Evolutionary conservation across 2,888 invertebrate genomes (phyloP).

Genomic region (Escarpia spicata): DNA sequence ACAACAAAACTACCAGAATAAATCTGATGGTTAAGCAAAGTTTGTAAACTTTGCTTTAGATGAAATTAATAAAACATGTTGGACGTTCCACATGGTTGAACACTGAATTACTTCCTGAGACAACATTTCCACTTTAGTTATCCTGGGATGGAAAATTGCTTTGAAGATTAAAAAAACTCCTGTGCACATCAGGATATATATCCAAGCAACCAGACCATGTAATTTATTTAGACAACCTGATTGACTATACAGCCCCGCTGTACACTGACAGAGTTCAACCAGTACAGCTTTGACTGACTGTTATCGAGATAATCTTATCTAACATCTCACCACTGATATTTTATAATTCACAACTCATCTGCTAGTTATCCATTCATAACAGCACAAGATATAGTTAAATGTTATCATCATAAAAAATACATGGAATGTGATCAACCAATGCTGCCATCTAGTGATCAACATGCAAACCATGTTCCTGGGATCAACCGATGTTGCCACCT

Average conservation of each 20-base stretch:
- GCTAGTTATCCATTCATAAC: not conserved
- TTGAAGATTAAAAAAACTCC: not conserved
- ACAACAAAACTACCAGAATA: too few relatives aligned
- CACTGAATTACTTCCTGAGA: not conserved
- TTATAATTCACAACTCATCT: not conserved
- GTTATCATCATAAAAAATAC: not conserved
- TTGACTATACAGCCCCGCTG: too few relatives aligned
- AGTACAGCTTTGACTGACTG: too few relatives aligned
- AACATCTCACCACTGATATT: not conserved
- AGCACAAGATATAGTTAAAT: not conserved
- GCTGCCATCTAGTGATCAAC: not conserved
- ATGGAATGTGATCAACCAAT: not conserved
- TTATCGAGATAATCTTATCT: not conserved
- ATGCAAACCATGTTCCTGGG: not conserved
- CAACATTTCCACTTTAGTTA: not conserved
- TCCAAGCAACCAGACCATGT: not conserved
- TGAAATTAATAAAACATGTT: too few relatives aligned
- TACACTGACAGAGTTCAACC: too few relatives aligned
- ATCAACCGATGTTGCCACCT: not conserved
- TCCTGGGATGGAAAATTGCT: not conserved
- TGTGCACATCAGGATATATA: not conserved
- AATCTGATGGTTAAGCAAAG: too few relatives aligned
- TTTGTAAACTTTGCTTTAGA: too few relatives aligned
- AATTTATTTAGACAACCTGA: not conserved
- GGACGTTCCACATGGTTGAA: too few relatives aligned